Evolutionary conservation across 2,113 vertebrate species (phyloP), one percentile per base, ranked within the genome.

Genomic region (Tragulus kanchil): DNA sequence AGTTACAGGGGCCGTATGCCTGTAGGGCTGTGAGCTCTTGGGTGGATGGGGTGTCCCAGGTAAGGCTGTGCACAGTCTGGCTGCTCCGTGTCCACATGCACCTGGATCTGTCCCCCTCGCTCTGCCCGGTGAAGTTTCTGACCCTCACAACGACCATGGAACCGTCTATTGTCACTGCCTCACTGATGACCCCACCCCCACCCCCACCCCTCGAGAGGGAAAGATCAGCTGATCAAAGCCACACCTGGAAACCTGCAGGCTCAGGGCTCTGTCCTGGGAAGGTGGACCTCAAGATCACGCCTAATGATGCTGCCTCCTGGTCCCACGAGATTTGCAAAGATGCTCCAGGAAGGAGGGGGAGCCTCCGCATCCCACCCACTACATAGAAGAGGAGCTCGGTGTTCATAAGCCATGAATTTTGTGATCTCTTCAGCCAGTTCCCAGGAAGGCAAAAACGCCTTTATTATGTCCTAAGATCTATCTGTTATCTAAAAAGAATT

Each of bases 131-230:
- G 17, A 36, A 9, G 1, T 23, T 31, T 58, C 52, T 31, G 0
- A 14, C 10, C 42, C 28, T 16, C 19, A 4, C 16, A 2, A 3
- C 7, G 6, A 2, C 36, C 36, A 26, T 31, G 0, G 0, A n/a
- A 69, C 23, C 2, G 28, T 50, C 48, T 15, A 0, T 36, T 1
- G 3, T 5, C 19, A 17, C 69, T 21, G 4, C 31, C 11, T 8
- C 13, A 48, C n/a, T 17, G 58, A 67, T 0, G 1, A 50, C 7
- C 62, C 17, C 15, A n/a, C 25, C n/a, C 17, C 3, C 6, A 11
- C 16, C 13, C 21, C 25, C n/a, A 23, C 3, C 6, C 15, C 16
- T 9, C 21, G 2, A 11, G 64, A 65, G 15, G 19, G 26, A 4
- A 61, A n/a, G n/a, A 58, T 4, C 10, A 4, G 3, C 73, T 13